A percentile compares a stretch with the other conserved stretches of the same genome.
These are phyloP conservation scores for Euzophera pinguis DNA, from an alignment of 2,888 invertebrate species.

Conservation along the genomic window DNA sequence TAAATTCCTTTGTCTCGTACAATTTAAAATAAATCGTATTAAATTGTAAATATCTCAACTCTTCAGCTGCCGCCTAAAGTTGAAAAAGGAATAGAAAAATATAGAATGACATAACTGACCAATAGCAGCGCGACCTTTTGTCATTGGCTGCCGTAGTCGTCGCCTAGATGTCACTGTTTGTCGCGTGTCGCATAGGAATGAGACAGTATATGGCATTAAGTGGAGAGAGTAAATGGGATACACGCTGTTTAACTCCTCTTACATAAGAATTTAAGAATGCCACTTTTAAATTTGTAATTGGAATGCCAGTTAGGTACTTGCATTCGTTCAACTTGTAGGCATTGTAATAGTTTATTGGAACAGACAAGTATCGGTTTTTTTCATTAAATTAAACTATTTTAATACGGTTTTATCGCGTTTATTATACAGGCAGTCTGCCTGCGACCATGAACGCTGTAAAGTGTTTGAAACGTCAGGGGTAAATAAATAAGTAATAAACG, in stretches of 20 bases:
- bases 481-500: no score
- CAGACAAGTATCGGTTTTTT: no score
- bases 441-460: no score
- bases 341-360: not conserved
- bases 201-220: slow-evolving; percentile 26
- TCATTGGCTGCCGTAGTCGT: slow-evolving; percentile 43
- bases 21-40: no score
- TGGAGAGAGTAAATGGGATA: slow-evolving; percentile 29
- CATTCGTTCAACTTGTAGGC: slow-evolving; percentile 4
- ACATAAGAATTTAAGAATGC: not conserved
- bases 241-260: slow-evolving; percentile 4
- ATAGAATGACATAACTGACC: slow-evolving; percentile 43
- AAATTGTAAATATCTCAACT: not conserved
- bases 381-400: no score
- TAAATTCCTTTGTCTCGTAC: no score
- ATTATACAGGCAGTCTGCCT: no score
- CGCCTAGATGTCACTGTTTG: slow-evolving; percentile 57
- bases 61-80: not conserved
- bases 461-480: no score
- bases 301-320: slow-evolving; percentile 11
- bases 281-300: slow-evolving; percentile 19
- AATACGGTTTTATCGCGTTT: no score
- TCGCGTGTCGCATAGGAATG: slow-evolving; percentile 47
- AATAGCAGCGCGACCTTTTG: slow-evolving; percentile 40
- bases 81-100: not conserved